phyloP scores from a whole-genome alignment of 2,797 vertebrate species.

The Centroberyx gerrardi region DNA sequence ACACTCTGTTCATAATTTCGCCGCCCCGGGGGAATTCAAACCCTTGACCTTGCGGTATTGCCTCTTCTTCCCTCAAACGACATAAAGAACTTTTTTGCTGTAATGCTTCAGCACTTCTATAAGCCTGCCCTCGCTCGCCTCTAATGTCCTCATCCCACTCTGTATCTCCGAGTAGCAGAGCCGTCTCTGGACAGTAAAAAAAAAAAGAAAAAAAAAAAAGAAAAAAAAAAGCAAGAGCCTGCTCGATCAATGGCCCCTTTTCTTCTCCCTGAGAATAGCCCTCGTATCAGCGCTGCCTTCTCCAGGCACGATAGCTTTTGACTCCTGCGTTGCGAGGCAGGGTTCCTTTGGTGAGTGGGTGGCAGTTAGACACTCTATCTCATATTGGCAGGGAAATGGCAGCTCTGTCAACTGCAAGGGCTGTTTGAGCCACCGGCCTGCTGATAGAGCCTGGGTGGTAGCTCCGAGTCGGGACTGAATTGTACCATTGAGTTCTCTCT shows the following conservation, averaged over 20 bases:
- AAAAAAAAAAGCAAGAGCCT: conserved; percentile 47
- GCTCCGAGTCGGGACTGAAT: conserved; percentile 61
- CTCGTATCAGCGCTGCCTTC: conserved; percentile 71
- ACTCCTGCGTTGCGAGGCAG: conserved; percentile 70
- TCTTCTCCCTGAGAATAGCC: conserved; percentile 73
- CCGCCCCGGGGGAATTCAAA: conserved; percentile 32
- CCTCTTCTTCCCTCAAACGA: conserved; percentile 48
- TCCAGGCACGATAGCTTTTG: conserved; percentile 77
- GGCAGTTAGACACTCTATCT: conserved; percentile 76
- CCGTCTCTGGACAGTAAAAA: conserved; percentile 62
- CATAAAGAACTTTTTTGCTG: conserved; percentile 11
- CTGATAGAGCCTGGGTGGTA: conserved; percentile 65
- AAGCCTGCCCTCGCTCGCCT: conserved; percentile 58
- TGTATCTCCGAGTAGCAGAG: conserved; percentile 67
- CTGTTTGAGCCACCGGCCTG: conserved; percentile 67
- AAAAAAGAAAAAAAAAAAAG: no score
- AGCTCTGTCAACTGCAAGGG: conserved; percentile 76
- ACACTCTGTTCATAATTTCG: conserved; percentile 25
- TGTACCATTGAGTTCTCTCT: conserved; percentile 14
- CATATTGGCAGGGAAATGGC: conserved; percentile 75
- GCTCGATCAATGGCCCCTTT: conserved; percentile 74
- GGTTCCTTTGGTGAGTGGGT: conserved; percentile 73
- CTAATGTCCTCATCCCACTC: conserved; percentile 74
- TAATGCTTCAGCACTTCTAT: conserved; percentile 56
- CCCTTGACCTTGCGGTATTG: conserved; percentile 56